Conservation (phyloP, 2,888 invertebrate species). For the Chelonus formosanus region DNA sequence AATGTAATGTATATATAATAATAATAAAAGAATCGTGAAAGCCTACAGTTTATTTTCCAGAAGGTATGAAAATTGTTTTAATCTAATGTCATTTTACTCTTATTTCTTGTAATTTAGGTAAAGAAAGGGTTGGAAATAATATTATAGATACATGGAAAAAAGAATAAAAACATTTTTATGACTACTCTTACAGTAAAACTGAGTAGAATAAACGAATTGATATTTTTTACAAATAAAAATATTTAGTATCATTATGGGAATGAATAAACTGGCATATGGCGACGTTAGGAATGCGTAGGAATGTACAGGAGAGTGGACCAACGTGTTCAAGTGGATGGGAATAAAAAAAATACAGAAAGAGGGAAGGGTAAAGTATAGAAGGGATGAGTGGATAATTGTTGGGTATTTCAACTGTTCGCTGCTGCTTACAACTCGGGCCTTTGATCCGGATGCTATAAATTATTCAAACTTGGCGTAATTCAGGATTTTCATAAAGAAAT, state of each 20-base stretch:
- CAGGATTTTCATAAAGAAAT: background rate
- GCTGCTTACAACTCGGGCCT: constrained; percentile 16
- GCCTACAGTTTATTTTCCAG: no score
- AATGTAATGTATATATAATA: no score
- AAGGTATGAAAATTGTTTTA: no score
- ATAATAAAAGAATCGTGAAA: no score
- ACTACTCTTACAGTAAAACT: no score
- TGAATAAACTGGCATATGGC: constrained; percentile 15
- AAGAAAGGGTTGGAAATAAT: no score
- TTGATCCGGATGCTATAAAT: constrained; percentile 26
- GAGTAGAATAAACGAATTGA: no score
- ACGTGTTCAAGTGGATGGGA: background rate
- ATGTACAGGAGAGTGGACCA: constrained; percentile 14
- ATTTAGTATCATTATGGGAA: constrained; percentile 11
- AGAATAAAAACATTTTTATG: no score
- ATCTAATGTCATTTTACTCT: no score
- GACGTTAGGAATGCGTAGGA: constrained; percentile 32
- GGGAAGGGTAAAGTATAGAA: constrained; percentile 17
- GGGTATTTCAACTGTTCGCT: constrained; percentile 36
- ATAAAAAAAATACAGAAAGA: constrained; percentile 3
- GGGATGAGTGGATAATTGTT: constrained; percentile 45
- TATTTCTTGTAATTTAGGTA: no score
- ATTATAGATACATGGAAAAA: no score
- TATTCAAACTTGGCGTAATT: constrained; percentile 10
- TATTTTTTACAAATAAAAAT: background rate